Percentiles rank a stretch among this genome's conserved stretches.
Evolutionary conservation across 2,113 vertebrate species (phyloP).

Genomic region (Hyperoodon ampullatus): DNA sequence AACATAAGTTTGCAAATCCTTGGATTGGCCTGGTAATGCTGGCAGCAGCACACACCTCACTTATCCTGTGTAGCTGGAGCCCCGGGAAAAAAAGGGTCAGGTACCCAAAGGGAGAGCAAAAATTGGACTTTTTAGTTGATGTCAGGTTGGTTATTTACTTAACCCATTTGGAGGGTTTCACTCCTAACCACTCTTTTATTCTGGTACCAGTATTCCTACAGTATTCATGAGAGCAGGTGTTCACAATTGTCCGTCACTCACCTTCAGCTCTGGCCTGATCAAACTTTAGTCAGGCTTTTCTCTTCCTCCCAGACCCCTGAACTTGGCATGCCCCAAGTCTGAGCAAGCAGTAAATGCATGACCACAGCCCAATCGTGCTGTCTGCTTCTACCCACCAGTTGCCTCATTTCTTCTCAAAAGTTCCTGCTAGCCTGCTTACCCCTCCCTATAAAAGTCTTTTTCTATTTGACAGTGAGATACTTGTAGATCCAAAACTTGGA

Average conservation of each 20-base stretch:
- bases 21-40: background rate
- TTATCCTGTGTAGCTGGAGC: background rate
- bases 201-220: background rate
- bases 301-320: background rate
- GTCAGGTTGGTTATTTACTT: background rate
- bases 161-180: background rate
- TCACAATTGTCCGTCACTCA: background rate
- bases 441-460: background rate
- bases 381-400: rapidly evolving
- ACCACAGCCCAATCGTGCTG: rapidly evolving
- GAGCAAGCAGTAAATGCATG: background rate
- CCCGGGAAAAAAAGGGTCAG: background rate
- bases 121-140: background rate
- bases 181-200: background rate
- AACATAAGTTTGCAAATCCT: background rate
- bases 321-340: background rate
- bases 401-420: background rate
- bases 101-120: background rate
- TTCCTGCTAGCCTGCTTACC: background rate
- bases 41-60: background rate
- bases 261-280: background rate
- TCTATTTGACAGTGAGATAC: background rate
- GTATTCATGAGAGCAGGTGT: background rate
- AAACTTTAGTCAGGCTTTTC: background rate
- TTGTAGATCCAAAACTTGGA: background rate